Evolutionary conservation across 92 coral and sea anemone genomes (phyloP).

Genomic region (Siderastrea siderea): DNA sequence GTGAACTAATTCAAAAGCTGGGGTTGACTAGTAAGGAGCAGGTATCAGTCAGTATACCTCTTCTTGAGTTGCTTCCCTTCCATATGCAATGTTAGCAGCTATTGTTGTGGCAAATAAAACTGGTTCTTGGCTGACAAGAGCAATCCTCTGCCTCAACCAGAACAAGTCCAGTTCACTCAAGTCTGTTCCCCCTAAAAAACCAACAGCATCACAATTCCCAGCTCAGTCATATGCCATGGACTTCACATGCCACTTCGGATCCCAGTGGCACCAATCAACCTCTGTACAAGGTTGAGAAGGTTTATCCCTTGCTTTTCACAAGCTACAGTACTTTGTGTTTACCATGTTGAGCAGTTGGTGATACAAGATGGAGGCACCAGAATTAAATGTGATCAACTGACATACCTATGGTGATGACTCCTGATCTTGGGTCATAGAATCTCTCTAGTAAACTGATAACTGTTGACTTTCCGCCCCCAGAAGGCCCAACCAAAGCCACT

Average conservation of each 20-base stretch:
- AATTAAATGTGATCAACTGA: background rate
- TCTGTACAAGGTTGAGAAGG: too few species aligned
- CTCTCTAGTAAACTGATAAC: conserved; percentile 91
- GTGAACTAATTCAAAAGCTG: too few species aligned
- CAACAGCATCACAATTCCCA: background rate
- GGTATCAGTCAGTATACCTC: conserved; percentile 61
- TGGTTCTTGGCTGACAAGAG: conserved; percentile 97
- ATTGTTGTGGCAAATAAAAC: conserved; percentile 91
- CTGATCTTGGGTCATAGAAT: conserved; percentile 92
- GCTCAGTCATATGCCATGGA: background rate
- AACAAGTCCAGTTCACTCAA: conserved; percentile 72
- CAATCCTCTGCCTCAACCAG: conserved; percentile 88
- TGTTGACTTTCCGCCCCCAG: conserved; percentile 99
- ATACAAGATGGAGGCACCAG: too few species aligned
- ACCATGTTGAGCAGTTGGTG: too few species aligned
- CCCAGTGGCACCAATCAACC: too few species aligned
- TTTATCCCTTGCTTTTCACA: too few species aligned
- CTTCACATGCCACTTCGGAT: too few species aligned
- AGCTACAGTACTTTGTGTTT: too few species aligned
- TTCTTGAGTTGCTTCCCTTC: conserved; percentile 86
- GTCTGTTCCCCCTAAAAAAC: conserved; percentile 63
- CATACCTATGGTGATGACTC: conserved; percentile 78
- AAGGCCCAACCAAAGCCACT: conserved; percentile 97
- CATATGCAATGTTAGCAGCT: conserved; percentile 94
- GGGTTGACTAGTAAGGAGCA: too few species aligned